Evolutionary conservation across 2,888 invertebrate genomes (phyloP), one percentile per base, ranked within the genome.

Genomic region (Cyclophora punctaria): DNA sequence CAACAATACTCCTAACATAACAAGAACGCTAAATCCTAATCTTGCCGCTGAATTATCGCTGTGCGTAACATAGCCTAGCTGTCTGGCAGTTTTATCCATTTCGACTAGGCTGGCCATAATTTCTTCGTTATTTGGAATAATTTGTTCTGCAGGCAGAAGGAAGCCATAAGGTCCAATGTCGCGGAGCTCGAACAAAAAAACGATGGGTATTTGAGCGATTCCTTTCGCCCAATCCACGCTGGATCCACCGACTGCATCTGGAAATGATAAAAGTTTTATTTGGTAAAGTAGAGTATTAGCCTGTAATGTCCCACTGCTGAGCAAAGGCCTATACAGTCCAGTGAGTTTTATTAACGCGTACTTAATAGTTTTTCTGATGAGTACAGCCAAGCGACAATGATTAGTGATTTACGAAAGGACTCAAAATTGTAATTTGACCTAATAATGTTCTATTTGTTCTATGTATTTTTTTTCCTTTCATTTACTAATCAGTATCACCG

Each of bases 151-250:
- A 0, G 92, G 92, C 0, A 92, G 75, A 3, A 91, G 68, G 73
- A 92, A 92, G 0, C 92, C 92, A 50, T 76, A 83, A 33, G 75
- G 68, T 0, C 91, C 91, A 3, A 79, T 73, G 58, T 92, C 92
- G 35, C 92, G 75, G 1, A 93, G 83, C 63, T 93, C 92, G 34
- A 92, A 83, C 0, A 91, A 89, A 63, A 89, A 91, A 3, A 90
- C 78, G 34, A 92, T 84, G 5, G 90, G 90, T 0, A 91, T 80
- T 1, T 88, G 77, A 1, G 88, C 81, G 0, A 64, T 75, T 3
- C 85, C 85, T 62, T 91, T 89, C 1, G 90, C 92, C 90, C 91
- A 93, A 64, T 92, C 92, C 49, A 88, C 88, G 49, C 86, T 89
- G 5, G 83, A 75, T 0, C 90, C 90, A 33, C 85, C 87, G 52